Evolutionary conservation across 2,113 vertebrate genomes (phyloP), one percentile per base, ranked within the genome.

Genomic region (Opisthocomus hoazin): DNA sequence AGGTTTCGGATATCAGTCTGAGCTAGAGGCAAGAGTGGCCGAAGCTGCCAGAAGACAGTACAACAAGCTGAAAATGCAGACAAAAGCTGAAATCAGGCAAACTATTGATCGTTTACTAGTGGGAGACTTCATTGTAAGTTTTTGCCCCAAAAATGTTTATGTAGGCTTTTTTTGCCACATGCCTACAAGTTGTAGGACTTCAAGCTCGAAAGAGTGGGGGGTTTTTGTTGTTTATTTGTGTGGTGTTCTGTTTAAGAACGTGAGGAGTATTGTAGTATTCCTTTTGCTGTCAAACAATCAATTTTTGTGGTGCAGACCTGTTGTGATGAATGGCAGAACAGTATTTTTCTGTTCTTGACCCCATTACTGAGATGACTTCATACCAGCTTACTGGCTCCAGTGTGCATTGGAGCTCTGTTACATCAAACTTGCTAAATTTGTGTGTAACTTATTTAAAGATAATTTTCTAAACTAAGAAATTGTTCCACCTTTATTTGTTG

Each of bases 61-160:
- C 96, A 99, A 99, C 97, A 99, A 99, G 88, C 98, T 99, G 94
- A 99, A 99, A 97, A 99, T 99, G 98, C 99, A 99, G 94, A 99
- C 99, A 18, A 99, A 99, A 92, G 99, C 99, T 19, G 99, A 99
- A 97, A 99, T 99, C 95, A 97, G 99, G 54, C 99, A 99, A 93
- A 99, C 99, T 0, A 99, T 99, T 2, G 99, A 99, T 81, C 99
- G 99, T 45, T 98, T 99, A 15, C 98, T 99, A 4, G 98, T 99
- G 58, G 99, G 99, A 95, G 99, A 99, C 89, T 99, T 99, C 95
- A 99, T 99, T 97, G 99, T 99, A 98, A 99, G 99, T 97, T 81
- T 58, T 32, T n/a, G 4, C 3, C 22, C 16, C 4, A 4, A 3
- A 11, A 69, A 66, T 51, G n/a, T 16, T 63, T 51, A 2, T 53